phyloP scores from a whole-genome alignment of 2,888 invertebrate species.

The Serripes groenlandicus region DNA sequence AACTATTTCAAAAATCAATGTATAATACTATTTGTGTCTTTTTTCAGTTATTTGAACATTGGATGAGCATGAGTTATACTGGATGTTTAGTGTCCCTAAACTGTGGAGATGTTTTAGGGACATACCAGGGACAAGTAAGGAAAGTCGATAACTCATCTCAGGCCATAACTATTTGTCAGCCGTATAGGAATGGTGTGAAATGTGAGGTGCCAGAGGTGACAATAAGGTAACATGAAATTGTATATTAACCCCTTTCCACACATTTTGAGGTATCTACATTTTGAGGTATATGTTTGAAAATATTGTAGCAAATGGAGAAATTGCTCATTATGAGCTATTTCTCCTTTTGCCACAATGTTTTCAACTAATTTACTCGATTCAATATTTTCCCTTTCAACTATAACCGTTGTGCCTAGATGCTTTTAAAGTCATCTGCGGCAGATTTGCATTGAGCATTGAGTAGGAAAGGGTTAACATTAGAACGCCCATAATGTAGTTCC shows the following conservation, averaged over 20 bases:
- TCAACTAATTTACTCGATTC: no score
- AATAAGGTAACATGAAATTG: slow-evolving; percentile 89
- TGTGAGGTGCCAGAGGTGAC: slow-evolving; percentile 89
- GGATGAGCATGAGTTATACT: slow-evolving; percentile 88
- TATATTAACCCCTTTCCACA: no score
- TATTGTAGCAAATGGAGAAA: background rate
- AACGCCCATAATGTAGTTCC: no score
- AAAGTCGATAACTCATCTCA: slow-evolving; percentile 90
- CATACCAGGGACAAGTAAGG: slow-evolving; percentile 93
- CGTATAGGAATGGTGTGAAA: slow-evolving; percentile 93
- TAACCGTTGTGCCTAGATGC: no score
- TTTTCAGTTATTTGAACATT: no score
- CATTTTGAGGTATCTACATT: no score
- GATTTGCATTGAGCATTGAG: no score
- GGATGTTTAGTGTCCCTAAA: slow-evolving; percentile 95
- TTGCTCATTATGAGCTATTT: background rate
- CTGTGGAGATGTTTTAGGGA: slow-evolving; percentile 92
- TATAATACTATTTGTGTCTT: no score
- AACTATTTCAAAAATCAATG: no score
- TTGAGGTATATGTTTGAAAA: background rate
- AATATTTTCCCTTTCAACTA: no score
- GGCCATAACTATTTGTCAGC: slow-evolving; percentile 91
- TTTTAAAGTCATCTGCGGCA: no score
- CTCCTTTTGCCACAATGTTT: background rate
- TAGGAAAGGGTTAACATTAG: no score